Conservation (phyloP, 2,113 vertebrate genomes). For the Plectropomus leopardus region DNA sequence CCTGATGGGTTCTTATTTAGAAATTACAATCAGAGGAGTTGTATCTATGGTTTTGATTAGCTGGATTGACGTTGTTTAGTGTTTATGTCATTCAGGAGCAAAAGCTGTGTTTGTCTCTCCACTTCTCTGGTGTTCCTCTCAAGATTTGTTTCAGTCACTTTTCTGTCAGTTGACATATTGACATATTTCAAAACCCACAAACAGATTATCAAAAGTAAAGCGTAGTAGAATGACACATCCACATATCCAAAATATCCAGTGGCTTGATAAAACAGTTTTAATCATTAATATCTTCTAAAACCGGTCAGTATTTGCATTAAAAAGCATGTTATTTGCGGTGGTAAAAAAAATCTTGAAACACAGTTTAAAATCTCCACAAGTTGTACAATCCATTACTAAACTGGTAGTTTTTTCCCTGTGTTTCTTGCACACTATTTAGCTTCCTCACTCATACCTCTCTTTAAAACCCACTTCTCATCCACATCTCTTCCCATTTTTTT, state of each 20-base stretch:
- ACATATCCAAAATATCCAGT: too few species aligned
- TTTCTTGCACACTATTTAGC: constrained; percentile 3
- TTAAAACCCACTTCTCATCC: neutral
- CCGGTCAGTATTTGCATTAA: neutral
- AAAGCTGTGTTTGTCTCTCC: neutral
- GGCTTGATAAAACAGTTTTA: too few species aligned
- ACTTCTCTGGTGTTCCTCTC: neutral
- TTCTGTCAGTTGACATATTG: neutral
- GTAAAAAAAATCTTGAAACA: neutral
- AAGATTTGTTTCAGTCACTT: neutral
- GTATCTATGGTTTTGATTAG: constrained; percentile 2
- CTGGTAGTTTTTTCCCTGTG: neutral
- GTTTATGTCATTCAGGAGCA: constrained; percentile 17
- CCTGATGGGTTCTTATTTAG: constrained; percentile 16
- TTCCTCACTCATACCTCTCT: constrained; percentile 4
- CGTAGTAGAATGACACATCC: neutral
- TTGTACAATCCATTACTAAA: neutral
- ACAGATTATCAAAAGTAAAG: neutral
- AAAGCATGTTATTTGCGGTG: neutral
- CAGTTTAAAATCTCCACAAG: neutral
- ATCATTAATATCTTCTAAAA: neutral
- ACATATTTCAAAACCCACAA: neutral
- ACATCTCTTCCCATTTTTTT: neutral
- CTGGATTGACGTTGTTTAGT: constrained; percentile 11
- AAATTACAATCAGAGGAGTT: constrained; percentile 25